These are phyloP conservation scores for Zonitis immaculata DNA, from an alignment of 2,888 invertebrate species.

Conservation along the genomic window DNA sequence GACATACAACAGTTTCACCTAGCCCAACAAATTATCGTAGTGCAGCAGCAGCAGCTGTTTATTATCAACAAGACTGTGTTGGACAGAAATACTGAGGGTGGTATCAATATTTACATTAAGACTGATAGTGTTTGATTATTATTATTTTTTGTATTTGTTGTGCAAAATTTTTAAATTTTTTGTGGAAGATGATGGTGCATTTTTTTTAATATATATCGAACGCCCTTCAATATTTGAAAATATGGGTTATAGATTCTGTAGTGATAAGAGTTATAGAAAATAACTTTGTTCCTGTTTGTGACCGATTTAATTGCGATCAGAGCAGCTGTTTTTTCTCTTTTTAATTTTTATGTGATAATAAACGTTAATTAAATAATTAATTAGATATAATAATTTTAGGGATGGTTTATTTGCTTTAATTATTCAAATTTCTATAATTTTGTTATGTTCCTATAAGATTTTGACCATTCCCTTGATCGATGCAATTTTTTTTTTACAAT, in stretches of 20 bases:
- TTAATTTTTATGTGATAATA: slow-evolving; percentile 34
- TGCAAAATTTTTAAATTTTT: slow-evolving; percentile 8
- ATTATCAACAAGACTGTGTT: slow-evolving; percentile 60
- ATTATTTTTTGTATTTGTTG: slow-evolving; percentile 1
- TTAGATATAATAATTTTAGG: slow-evolving; percentile 10
- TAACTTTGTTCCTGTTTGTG: slow-evolving; percentile 9
- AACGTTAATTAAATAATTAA: slow-evolving; percentile 6
- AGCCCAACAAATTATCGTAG: slow-evolving; percentile 53
- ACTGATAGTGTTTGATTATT: slow-evolving; percentile 28
- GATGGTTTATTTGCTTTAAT: slow-evolving; percentile 15
- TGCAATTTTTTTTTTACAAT: slow-evolving; percentile 6
- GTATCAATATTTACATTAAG: slow-evolving; percentile 28
- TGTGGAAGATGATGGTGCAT: background rate
- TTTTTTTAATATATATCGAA: background rate
- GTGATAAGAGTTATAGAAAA: background rate
- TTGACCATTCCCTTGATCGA: slow-evolving; percentile 21
- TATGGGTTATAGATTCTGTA: background rate
- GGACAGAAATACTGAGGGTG: slow-evolving; percentile 49
- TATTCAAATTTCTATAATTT: slow-evolving; percentile 3
- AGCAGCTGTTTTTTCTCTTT: slow-evolving; percentile 28
- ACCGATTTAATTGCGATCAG: slow-evolving; percentile 22
- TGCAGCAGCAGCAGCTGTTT: slow-evolving; percentile 48
- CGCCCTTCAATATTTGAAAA: background rate
- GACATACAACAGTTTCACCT: slow-evolving; percentile 53
- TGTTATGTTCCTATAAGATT: slow-evolving; percentile 24